Percentiles rank a stretch among this genome's conserved stretches.
These are phyloP conservation scores for Morelia viridis DNA, from an alignment of 2,797 vertebrate genomes.

Conservation along the genomic window DNA sequence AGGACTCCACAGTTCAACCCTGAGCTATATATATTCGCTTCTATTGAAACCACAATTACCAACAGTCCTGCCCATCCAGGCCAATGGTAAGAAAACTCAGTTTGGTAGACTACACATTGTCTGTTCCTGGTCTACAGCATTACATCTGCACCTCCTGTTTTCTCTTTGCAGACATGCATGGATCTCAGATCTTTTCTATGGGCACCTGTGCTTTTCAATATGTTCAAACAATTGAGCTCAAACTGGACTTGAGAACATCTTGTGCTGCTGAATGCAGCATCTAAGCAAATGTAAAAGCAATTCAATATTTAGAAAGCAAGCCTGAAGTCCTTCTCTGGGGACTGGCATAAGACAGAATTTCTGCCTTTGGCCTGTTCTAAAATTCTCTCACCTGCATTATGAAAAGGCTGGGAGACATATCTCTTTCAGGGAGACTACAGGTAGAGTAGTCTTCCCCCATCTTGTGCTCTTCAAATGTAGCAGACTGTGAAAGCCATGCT, in stretches of 20 bases:
- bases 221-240: not conserved
- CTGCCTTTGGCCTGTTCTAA: slow-evolving; percentile 42
- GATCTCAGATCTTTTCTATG: not conserved
- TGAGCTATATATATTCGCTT: no score
- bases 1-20: no score
- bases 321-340: not conserved
- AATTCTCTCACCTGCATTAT: slow-evolving; percentile 50
- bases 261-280: not conserved
- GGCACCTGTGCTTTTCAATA: fast-evolving
- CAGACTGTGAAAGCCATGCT: not conserved
- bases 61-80: no score
- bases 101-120: not conserved
- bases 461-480: not conserved
- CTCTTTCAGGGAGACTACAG: slow-evolving; percentile 33
- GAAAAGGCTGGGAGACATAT: slow-evolving; percentile 15
- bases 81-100: no score
- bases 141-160: not conserved
- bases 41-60: no score
- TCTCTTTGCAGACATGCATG: not conserved
- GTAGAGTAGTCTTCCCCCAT: not conserved
- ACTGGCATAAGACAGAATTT: fast-evolving
- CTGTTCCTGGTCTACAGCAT: not conserved
- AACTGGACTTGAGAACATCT: not conserved
- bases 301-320: slow-evolving; percentile 58
- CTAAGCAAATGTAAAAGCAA: slow-evolving; percentile 48